Conservation (phyloP, 1,140 invertebrate species). For the Drosophila bocqueti region DNA sequence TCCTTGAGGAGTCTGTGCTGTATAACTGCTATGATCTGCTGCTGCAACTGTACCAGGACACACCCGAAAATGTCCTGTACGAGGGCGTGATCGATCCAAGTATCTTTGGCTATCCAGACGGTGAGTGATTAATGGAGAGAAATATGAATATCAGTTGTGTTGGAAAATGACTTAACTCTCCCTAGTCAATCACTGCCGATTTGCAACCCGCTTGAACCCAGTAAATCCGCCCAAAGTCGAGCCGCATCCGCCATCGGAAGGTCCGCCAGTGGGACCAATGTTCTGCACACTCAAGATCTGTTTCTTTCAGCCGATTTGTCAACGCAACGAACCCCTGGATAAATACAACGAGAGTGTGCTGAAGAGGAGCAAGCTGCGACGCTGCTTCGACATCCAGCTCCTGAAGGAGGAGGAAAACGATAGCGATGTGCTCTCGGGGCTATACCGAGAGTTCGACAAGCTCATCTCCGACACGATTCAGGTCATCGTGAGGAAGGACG, state of each 20-base stretch:
- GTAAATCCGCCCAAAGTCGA: neutral
- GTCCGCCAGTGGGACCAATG: conserved; percentile 12
- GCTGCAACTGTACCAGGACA: conserved; percentile 60
- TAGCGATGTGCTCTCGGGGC: conserved; percentile 28
- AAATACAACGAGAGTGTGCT: conserved; percentile 47
- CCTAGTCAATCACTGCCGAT: conserved; percentile 59
- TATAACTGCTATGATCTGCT: conserved; percentile 50
- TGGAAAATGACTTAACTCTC: neutral
- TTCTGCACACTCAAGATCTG: conserved; percentile 65
- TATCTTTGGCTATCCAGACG: conserved; percentile 62
- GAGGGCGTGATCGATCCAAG: conserved; percentile 59
- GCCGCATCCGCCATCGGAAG: neutral
- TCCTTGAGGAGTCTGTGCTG: conserved; percentile 51
- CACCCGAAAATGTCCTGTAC: conserved; percentile 53
- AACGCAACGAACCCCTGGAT: conserved; percentile 47
- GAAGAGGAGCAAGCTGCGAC: conserved; percentile 24
- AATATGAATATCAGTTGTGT: too few relatives aligned
- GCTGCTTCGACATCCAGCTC: conserved; percentile 28
- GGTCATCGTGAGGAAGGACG: conserved; percentile 45
- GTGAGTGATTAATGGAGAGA: neutral
- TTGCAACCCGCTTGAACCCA: conserved; percentile 26
- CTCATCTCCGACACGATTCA: conserved; percentile 52
- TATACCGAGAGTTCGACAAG: conserved; percentile 60
- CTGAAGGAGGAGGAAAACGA: conserved; percentile 1
- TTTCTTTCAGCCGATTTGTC: conserved; percentile 56